A percentile compares a stretch with the other conserved stretches of the same genome.
Conservation (phyloP, 1,140 invertebrate species). For the Amyelois transitella region DNA sequence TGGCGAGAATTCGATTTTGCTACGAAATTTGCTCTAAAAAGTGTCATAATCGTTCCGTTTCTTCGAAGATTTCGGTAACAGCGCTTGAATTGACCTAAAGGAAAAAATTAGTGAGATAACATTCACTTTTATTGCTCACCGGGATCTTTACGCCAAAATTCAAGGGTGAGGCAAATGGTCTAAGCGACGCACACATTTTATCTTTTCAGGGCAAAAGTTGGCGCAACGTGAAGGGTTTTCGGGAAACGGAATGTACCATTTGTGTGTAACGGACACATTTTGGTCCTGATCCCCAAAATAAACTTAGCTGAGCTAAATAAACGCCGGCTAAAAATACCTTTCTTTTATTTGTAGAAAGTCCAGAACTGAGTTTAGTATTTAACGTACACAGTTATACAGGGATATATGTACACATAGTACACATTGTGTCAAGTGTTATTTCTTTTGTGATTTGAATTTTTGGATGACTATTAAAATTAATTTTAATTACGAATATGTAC, state of each 20-base stretch:
- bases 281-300: background rate
- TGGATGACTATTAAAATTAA: too few species aligned
- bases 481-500: too few species aligned
- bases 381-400: background rate
- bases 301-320: background rate
- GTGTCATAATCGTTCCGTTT: slow-evolving; percentile 12
- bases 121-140: slow-evolving; percentile 36
- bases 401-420: too few species aligned
- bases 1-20: slow-evolving; percentile 17
- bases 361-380: background rate
- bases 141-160: slow-evolving; percentile 34
- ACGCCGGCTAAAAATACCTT: background rate
- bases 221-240: background rate
- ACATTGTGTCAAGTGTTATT: too few species aligned
- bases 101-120: slow-evolving; percentile 48
- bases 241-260: background rate
- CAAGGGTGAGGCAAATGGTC: slow-evolving; percentile 33
- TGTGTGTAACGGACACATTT: background rate
- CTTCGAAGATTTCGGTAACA: slow-evolving; percentile 14
- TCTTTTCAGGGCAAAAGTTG: slow-evolving; percentile 19
- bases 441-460: too few species aligned
- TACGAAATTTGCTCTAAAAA: slow-evolving; percentile 9
- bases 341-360: background rate
- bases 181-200: slow-evolving; percentile 26
- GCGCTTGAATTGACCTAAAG: slow-evolving; percentile 11